Evolutionary conservation across 1,140 invertebrate species (phyloP).

Genomic region (Magallana angulata): DNA sequence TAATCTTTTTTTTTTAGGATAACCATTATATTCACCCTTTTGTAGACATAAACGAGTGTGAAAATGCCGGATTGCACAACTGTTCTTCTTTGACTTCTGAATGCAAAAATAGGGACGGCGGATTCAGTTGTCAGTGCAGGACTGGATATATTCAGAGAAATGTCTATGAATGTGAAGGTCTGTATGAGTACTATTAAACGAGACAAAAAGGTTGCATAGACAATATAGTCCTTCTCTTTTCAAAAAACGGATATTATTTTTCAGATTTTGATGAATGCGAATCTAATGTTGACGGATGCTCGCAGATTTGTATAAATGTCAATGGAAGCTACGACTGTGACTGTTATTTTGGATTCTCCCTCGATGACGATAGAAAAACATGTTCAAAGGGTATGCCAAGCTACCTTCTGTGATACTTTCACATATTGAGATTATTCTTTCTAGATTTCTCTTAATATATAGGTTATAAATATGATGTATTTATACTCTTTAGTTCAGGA

Average conservation of each 20-base stretch:
- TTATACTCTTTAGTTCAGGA: background rate
- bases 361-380: constrained; percentile 47
- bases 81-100: constrained; percentile 8
- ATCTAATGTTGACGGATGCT: constrained; percentile 38
- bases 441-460: background rate
- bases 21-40: background rate
- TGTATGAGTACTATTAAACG: too few relatives aligned
- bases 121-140: constrained; percentile 40
- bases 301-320: constrained; percentile 49
- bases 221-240: background rate
- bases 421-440: background rate
- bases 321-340: constrained; percentile 53
- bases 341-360: constrained; percentile 51
- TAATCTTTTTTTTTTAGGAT: too few relatives aligned
- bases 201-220: too few relatives aligned
- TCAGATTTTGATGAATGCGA: constrained; percentile 55
- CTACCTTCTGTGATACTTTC: background rate
- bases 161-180: constrained; percentile 28
- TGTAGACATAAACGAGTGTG: constrained; percentile 50
- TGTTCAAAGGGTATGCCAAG: constrained; percentile 29
- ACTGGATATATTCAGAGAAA: constrained; percentile 39
- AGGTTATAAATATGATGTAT: background rate
- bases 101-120: constrained; percentile 46
- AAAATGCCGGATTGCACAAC: background rate
- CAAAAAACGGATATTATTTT: background rate